Base-by-base conservation (phyloP, 2,888 invertebrate species). In the Latheticus oryzae region DNA sequence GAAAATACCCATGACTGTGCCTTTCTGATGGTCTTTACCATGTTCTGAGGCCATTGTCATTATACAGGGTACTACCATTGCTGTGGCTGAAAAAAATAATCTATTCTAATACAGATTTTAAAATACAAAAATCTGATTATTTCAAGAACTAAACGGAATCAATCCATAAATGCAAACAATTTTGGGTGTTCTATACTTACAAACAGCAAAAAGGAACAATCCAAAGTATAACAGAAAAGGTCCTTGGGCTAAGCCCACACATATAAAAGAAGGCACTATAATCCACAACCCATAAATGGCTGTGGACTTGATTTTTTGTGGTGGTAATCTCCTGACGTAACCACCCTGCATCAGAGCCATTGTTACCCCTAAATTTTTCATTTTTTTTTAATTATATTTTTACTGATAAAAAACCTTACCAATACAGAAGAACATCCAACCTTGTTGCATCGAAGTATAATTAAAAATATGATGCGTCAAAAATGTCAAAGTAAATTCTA, bases 401-500 rank as follows among this genome's bases (percentile, higher is more conserved):
- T 4, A 32, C 13, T n/a, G 17, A 9, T 4, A 11, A 5, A 5
- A 3, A 12, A 43, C 55, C 76, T 79, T 76, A 79, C 97, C 98
- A 71, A 96, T 93, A 50, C 90, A 90, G 69, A 97, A 85, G 78
- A 97, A 99, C 94, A 99, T 96, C 84, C 91, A 93, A 3, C 98
- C 98, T 80, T 99, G 98, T 78, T 97, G 92, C 90, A 96, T 93
- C 33, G 96, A 93, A 50, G 88, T 89, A 76, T 93, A 97, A 43
- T 88, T 84, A 77, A 97, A 97, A 24, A 90, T 85, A 71, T 94
- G 89, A 81, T 97, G 97, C 48, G 96, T 96, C 37, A 98, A 83
- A 81, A 99, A 99, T 47, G 97, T 96, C 21, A 99, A 82, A 0
- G 98, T 98, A 76, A 97, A 99, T 80, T 99, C 98, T 53, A 99